Conservation (phyloP, 1,140 invertebrate species). For the Bombus difficillimus region DNA sequence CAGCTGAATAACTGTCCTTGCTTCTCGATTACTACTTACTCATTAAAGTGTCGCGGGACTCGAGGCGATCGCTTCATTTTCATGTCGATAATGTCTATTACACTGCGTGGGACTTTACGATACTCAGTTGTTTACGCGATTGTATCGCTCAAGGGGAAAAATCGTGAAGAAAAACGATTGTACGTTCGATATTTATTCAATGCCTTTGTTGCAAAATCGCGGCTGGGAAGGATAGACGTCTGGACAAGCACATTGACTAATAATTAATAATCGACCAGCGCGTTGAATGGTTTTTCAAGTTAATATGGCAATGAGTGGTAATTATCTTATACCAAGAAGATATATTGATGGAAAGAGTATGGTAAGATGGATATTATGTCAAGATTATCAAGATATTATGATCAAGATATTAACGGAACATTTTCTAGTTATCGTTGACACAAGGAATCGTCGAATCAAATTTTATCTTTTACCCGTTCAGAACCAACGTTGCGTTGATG, state of each 20-base stretch:
- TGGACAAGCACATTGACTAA: neutral
- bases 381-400: too few relatives aligned
- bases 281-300: neutral
- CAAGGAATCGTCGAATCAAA: too few relatives aligned
- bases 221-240: neutral
- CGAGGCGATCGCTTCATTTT: slow-evolving; percentile 14
- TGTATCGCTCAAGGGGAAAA: neutral
- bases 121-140: neutral
- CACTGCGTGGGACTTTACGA: slow-evolving; percentile 8
- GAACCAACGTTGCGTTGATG: too few relatives aligned
- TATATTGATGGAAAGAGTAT: neutral
- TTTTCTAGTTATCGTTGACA: too few relatives aligned
- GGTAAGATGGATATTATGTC: neutral
- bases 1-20: neutral
- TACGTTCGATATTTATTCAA: neutral
- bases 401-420: too few relatives aligned
- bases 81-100: neutral
- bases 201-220: slow-evolving; percentile 2
- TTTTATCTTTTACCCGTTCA: too few relatives aligned
- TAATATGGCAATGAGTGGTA: neutral
- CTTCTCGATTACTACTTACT: neutral
- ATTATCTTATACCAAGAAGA: too few relatives aligned
- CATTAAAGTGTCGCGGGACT: neutral
- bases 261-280: slow-evolving; percentile 1
- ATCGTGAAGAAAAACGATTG: neutral